Evolutionary conservation across 2,888 invertebrate genomes (phyloP).

Genomic region (Xestobium rufovillosum): DNA sequence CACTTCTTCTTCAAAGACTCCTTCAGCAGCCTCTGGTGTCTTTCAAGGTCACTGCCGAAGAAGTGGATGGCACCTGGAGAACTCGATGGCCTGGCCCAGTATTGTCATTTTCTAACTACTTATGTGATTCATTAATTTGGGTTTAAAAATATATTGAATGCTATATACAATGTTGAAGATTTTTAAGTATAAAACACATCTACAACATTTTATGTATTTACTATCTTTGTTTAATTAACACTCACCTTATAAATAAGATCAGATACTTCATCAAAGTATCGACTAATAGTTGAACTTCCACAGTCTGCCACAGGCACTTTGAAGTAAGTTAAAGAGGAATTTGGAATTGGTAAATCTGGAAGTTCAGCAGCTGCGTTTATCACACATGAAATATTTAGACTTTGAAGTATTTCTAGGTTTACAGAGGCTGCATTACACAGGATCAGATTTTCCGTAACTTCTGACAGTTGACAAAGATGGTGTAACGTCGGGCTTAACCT

Average conservation of each 20-base stretch:
- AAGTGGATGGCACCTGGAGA: no score
- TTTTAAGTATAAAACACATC: no score
- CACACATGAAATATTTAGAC: slow-evolving; percentile 65
- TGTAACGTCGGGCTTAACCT: neutral
- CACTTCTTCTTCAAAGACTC: no score
- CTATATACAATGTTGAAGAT: no score
- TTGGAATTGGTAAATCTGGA: slow-evolving; percentile 58
- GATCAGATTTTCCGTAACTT: slow-evolving; percentile 65
- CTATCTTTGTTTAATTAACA: no score
- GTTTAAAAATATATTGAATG: no score
- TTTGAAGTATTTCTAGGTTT: slow-evolving; percentile 58
- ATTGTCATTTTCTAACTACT: no score
- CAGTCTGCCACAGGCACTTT: slow-evolving; percentile 69
- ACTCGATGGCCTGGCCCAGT: no score
- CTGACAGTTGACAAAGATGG: slow-evolving; percentile 46
- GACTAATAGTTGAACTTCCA: slow-evolving; percentile 61
- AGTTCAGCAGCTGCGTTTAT: slow-evolving; percentile 79
- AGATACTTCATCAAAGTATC: slow-evolving; percentile 68
- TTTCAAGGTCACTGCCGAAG: no score
- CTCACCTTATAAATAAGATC: slow-evolving; percentile 68
- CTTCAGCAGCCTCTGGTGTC: no score
- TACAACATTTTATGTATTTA: no score
- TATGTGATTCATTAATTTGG: no score
- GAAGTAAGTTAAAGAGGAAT: slow-evolving; percentile 47
- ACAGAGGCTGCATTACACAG: slow-evolving; percentile 74